phyloP scores from a whole-genome alignment of 2,888 invertebrate genomes.

The Mythimna vitellina region DNA sequence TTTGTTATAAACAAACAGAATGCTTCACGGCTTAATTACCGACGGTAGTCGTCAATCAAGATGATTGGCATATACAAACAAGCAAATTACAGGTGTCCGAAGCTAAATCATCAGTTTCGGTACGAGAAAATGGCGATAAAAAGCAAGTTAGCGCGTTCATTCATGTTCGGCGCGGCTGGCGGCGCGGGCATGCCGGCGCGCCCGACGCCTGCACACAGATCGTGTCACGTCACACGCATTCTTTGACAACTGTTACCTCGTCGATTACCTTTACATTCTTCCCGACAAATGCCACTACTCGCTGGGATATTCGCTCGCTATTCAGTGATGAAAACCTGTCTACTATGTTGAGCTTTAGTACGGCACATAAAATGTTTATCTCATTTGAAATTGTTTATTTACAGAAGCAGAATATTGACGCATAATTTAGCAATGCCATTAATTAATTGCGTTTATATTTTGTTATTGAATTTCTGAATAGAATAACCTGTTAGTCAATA shows the following conservation, averaged over 20 bases:
- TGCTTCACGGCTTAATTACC: conserved; percentile 48
- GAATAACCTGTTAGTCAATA: neutral
- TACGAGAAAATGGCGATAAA: conserved; percentile 82
- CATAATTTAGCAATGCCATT: neutral
- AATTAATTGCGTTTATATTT: neutral
- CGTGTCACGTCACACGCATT: conserved; percentile 79
- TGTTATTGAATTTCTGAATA: neutral
- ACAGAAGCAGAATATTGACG: conserved; percentile 1
- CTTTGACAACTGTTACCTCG: conserved; percentile 81
- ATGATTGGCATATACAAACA: conserved; percentile 79
- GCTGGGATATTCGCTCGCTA: conserved; percentile 35
- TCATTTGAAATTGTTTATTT: neutral
- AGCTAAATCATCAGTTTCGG: conserved; percentile 80
- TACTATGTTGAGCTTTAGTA: neutral
- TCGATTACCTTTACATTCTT: conserved; percentile 74
- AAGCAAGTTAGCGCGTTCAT: conserved; percentile 80
- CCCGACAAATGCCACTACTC: conserved; percentile 43
- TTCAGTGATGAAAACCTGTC: conserved; percentile 42
- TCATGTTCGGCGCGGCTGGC: conserved; percentile 67
- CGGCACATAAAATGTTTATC: neutral
- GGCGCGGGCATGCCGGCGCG: conserved; percentile 41
- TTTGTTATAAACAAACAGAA: conserved; percentile 32
- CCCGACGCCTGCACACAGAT: conserved; percentile 57
- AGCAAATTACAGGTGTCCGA: conserved; percentile 86
- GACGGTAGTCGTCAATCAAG: conserved; percentile 68